Evolutionary conservation across 2,113 vertebrate genomes (phyloP).

Genomic region (Etia nguti): DNA sequence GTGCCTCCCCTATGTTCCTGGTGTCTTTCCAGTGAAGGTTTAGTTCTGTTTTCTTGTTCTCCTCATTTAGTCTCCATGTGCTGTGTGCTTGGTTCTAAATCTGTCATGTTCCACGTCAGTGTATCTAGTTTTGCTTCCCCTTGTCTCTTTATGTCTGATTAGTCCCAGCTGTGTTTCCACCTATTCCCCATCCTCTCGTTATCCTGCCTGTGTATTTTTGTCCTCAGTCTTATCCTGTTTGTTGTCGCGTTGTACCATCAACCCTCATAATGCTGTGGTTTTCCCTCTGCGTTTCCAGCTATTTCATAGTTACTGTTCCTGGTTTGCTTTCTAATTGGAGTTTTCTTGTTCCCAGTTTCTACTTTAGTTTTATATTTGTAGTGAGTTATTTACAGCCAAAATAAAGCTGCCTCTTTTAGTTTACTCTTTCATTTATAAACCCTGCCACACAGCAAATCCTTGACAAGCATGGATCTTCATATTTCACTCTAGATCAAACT

Average conservation of each 20-base stretch:
- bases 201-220: background rate
- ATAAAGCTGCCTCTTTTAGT: background rate
- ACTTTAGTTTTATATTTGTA: background rate
- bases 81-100: background rate
- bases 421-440: accelerated
- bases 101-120: background rate
- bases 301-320: background rate
- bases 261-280: accelerated
- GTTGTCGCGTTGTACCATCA: accelerated
- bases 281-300: accelerated
- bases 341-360: no score
- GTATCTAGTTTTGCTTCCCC: background rate
- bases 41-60: accelerated
- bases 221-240: background rate
- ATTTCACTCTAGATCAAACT: background rate
- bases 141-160: background rate
- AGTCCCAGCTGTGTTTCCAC: accelerated
- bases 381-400: background rate
- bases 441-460: background rate
- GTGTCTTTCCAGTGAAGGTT: background rate
- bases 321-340: background rate
- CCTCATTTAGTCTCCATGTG: background rate
- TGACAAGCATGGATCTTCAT: background rate
- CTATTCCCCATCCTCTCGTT: background rate
- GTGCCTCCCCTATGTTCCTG: no score